Evolutionary conservation across 2,113 vertebrate species (phyloP), one percentile per base, ranked within the genome.

Genomic region (Spea bombifrons): DNA sequence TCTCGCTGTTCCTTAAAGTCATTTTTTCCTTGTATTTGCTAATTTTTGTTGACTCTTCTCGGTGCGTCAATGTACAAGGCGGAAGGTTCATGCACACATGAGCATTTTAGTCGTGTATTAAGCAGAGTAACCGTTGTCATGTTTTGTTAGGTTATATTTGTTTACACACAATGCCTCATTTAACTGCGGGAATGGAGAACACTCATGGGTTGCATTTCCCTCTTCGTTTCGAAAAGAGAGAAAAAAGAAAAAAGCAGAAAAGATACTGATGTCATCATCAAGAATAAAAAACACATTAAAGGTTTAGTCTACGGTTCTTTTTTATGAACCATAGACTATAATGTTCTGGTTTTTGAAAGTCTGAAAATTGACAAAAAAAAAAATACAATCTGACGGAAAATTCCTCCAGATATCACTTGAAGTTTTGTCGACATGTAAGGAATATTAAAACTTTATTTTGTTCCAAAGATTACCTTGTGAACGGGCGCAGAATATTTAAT

Each of bases 261-360:
- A 93, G 90, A 94, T 92, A 90, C 86, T 85, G 91, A 93, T 93
- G 93, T 92, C 90, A 91, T 91, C 85, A 88, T 90, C 83, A 47
- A 7, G 87, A 94, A 94, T 82, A 88, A 87, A 93, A 94, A 94
- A 90, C 92, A 93, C 90, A 94, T 92, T 88, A 91, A 87, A 91
- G 89, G 88, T 77, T 76, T 90, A 30, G 89, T 88, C 86, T 88
- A 88, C 73, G 90, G 82, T 71, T 85, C 82, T 88, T 85, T 87
- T 92, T 92, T 84, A 90, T 87, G 88, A 90, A 90, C 86, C 82
- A 30, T 30, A 30, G 30, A 30, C 30, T 30, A 30, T 30, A 30
- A 30, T 30, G 30, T 30, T 30, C 30, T 30, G 30, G 30, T 30
- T 30, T 30, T 30, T 30, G 30, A 30, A 30, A 30, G 30, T 30